These are phyloP conservation scores for Adelognathus sp. DNA, from an alignment of 2,888 invertebrate genomes.

Conservation along the genomic window DNA sequence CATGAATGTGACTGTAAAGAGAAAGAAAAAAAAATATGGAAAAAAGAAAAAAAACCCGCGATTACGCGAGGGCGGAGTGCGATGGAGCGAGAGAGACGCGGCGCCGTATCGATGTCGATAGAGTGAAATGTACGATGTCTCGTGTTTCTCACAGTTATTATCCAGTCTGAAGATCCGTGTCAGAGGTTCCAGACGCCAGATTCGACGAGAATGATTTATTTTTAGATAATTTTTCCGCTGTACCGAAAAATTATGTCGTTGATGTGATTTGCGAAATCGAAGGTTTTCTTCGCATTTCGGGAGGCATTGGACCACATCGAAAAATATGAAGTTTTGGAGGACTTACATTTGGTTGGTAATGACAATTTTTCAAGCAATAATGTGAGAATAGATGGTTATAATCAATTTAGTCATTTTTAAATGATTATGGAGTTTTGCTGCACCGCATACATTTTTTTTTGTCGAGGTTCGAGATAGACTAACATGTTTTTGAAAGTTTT, in stretches of 20 bases:
- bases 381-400: too few species aligned
- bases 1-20: background rate
- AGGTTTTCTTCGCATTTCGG: background rate
- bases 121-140: constrained; percentile 23
- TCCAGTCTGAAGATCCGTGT: constrained; percentile 39
- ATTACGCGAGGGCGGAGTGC: background rate
- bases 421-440: too few species aligned
- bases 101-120: constrained; percentile 3
- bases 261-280: background rate
- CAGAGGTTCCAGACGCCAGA: constrained; percentile 14
- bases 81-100: constrained; percentile 10
- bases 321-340: too few species aligned
- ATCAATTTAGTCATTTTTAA: too few species aligned
- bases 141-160: constrained; percentile 27
- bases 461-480: too few species aligned
- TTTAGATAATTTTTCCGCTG: background rate
- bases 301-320: background rate
- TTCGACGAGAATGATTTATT: background rate
- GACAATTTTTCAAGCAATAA: too few species aligned
- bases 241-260: background rate
- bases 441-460: too few species aligned
- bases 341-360: too few species aligned
- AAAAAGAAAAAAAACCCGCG: background rate
- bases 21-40: background rate
- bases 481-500: too few species aligned